A percentile compares a stretch with the other conserved stretches of the same genome.
Evolutionary conservation across 2,113 vertebrate species (phyloP).

Genomic region (Litocranius walleri): DNA sequence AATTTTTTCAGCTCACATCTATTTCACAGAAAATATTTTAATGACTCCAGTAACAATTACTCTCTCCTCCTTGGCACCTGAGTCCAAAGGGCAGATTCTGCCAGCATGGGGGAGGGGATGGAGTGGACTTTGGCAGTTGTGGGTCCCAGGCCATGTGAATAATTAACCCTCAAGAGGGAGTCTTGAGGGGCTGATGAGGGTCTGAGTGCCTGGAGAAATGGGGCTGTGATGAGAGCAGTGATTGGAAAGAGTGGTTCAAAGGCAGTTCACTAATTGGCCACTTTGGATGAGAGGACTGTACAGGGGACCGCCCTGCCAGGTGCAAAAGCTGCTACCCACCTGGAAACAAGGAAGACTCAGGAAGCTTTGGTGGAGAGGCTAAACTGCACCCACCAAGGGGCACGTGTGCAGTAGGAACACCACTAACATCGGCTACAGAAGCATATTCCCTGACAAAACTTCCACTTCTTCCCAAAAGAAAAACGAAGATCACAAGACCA

Average conservation of each 20-base stretch:
- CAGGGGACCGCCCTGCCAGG: not conserved
- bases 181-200: not conserved
- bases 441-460: too few species aligned
- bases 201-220: not conserved
- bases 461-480: not conserved
- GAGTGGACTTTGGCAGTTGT: not conserved
- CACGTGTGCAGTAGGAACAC: rapidly evolving
- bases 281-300: too few species aligned
- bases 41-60: not conserved
- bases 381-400: rapidly evolving
- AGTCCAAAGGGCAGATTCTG: not conserved
- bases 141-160: not conserved
- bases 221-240: too few species aligned
- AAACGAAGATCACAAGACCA: not conserved
- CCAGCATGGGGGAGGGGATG: not conserved
- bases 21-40: not conserved
- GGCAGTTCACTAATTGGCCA: not conserved
- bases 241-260: not conserved
- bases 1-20: not conserved
- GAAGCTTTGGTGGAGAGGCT: rapidly evolving
- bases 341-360: not conserved
- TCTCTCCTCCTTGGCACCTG: not conserved
- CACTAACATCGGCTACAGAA: not conserved
- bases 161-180: not conserved
- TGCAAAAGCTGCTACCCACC: not conserved